A percentile compares a stretch with the other conserved stretches of the same genome.
Conservation (phyloP, 2,113 vertebrate species). For the Eira barbara region DNA sequence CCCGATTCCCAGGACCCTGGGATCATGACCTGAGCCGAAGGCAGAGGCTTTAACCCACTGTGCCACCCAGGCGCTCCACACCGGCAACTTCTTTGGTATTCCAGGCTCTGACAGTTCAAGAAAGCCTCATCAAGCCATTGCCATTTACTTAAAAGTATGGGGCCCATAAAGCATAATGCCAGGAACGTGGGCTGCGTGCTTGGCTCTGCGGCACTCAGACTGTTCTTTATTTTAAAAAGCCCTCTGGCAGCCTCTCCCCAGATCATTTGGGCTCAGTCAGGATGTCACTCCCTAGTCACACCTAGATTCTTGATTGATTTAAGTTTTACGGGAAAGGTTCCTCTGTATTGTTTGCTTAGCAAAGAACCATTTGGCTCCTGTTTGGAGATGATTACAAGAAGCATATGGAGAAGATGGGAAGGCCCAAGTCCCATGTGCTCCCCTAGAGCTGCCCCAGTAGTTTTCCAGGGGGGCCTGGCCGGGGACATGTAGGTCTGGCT, state of each 20-base stretch:
- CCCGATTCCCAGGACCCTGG: too few species aligned
- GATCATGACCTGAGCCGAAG: too few species aligned
- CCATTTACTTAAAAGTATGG: background rate
- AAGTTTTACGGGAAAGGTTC: background rate
- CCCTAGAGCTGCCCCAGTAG: background rate
- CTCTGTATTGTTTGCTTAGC: conserved; percentile 11
- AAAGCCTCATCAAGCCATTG: background rate
- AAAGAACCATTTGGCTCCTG: background rate
- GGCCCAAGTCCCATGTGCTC: background rate
- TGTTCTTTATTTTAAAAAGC: background rate
- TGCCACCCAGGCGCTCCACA: too few species aligned
- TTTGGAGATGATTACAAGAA: conserved; percentile 9
- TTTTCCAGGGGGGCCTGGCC: background rate
- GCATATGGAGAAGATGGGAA: background rate
- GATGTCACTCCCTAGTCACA: background rate
- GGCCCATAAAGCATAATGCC: background rate
- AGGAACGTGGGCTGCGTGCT: background rate
- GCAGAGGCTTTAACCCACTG: too few species aligned
- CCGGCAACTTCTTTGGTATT: background rate
- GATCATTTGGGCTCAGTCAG: background rate
- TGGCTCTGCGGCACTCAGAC: rapidly evolving
- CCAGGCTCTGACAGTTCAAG: background rate
- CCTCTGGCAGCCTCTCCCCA: background rate
- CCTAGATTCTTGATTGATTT: conserved; percentile 41
- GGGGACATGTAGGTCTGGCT: background rate